Conservation (phyloP, 2,797 vertebrate species). For the Molossus molossus region DNA sequence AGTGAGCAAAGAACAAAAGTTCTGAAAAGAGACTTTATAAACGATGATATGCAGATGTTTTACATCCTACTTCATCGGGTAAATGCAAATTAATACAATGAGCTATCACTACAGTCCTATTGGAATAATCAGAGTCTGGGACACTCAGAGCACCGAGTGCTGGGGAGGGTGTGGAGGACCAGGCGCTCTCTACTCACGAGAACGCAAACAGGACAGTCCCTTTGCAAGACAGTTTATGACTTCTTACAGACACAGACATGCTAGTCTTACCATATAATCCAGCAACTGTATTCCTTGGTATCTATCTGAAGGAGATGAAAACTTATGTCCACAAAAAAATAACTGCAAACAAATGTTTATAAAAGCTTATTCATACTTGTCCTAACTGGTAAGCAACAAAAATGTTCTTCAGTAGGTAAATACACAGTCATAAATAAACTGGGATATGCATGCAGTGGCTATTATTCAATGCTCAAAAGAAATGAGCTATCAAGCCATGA, state of each 20-base stretch:
- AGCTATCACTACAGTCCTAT: too few relatives aligned
- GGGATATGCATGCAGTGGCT: neutral
- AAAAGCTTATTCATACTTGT: neutral
- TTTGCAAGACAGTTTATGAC: neutral
- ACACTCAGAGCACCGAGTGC: neutral
- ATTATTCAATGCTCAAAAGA: neutral
- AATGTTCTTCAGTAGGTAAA: neutral
- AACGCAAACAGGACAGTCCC: neutral
- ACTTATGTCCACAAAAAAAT: neutral
- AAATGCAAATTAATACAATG: neutral
- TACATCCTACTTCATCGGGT: neutral
- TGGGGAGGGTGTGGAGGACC: neutral
- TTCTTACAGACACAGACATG: neutral
- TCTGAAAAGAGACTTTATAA: neutral
- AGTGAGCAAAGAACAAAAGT: neutral
- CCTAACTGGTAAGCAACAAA: neutral
- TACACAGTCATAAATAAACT: neutral
- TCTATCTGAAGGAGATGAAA: neutral
- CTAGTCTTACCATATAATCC: neutral
- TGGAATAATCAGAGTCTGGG: neutral
- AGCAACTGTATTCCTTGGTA: neutral
- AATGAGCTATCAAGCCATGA: neutral
- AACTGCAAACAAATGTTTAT: neutral
- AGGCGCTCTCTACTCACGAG: neutral
- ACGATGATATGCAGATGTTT: neutral